Evolutionary conservation across 2,888 invertebrate species (phyloP).

Genomic region (Dromius quadrimaculatus): DNA sequence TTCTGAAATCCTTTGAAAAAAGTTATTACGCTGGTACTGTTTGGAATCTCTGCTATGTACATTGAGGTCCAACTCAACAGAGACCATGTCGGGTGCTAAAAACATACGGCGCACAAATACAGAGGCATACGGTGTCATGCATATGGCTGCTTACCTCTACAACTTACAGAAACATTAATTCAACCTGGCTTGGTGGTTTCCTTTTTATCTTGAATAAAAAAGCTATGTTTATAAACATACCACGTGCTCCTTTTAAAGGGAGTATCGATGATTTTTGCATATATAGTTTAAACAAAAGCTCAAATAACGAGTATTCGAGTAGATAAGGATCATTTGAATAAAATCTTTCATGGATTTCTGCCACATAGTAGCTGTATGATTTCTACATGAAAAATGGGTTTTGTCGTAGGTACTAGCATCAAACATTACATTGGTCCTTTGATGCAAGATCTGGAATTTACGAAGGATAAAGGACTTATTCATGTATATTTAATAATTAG

Average conservation of each 20-base stretch:
- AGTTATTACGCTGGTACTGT: background rate
- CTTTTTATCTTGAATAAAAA: background rate
- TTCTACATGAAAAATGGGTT: too few relatives aligned
- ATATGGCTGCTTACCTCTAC: slow-evolving; percentile 23
- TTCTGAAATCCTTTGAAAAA: too few relatives aligned
- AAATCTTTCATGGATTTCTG: too few relatives aligned
- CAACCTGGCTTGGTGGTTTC: slow-evolving; percentile 5
- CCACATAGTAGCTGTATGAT: too few relatives aligned
- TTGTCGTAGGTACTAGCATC: too few relatives aligned
- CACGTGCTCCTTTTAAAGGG: slow-evolving; percentile 3
- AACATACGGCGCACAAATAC: slow-evolving; percentile 4
- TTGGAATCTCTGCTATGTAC: background rate
- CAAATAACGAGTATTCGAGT: too few relatives aligned
- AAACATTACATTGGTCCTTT: too few relatives aligned
- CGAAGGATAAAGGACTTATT: too few relatives aligned
- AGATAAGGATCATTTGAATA: too few relatives aligned
- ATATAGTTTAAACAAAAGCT: slow-evolving; percentile 7
- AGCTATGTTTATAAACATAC: slow-evolving; percentile 20
- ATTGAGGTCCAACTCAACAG: background rate
- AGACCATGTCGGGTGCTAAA: background rate
- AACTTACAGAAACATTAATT: slow-evolving; percentile 24
- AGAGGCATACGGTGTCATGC: slow-evolving; percentile 5
- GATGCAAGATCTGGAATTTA: too few relatives aligned
- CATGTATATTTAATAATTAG: too few relatives aligned
- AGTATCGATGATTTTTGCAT: slow-evolving; percentile 12